Conservation (phyloP, 1,140 invertebrate species). For the Drosophila trapezifrons region DNA sequence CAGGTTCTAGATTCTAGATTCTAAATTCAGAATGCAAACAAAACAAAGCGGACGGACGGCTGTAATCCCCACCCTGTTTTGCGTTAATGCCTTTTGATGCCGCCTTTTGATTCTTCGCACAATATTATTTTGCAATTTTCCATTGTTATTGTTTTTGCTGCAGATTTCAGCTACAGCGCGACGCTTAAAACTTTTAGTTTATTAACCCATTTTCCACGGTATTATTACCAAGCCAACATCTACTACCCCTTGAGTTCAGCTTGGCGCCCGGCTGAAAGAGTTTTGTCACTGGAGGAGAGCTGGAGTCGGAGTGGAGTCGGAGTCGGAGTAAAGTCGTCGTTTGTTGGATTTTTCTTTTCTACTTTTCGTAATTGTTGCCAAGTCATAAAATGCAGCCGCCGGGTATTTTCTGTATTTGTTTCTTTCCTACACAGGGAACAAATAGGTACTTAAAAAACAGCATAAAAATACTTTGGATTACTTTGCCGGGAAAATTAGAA, state of each 20-base stretch:
- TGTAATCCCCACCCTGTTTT: slow-evolving; percentile 38
- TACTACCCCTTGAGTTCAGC: slow-evolving; percentile 3
- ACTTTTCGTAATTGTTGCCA: slow-evolving; percentile 54
- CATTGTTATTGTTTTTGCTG: slow-evolving; percentile 32
- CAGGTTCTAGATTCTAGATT: not conserved
- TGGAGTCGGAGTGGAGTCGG: too few relatives aligned
- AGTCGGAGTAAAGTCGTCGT: slow-evolving; percentile 10
- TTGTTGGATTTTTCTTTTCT: slow-evolving; percentile 39
- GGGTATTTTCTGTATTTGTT: slow-evolving; percentile 49
- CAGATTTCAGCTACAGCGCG: slow-evolving; percentile 11
- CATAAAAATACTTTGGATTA: not conserved
- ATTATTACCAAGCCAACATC: slow-evolving; percentile 34
- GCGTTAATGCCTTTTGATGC: slow-evolving; percentile 18
- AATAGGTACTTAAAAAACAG: slow-evolving; percentile 12
- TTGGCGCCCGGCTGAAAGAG: slow-evolving; percentile 22
- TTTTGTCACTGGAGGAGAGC: slow-evolving; percentile 30
- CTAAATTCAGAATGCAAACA: slow-evolving; percentile 11
- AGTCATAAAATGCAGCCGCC: slow-evolving; percentile 54
- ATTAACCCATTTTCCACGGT: slow-evolving; percentile 76
- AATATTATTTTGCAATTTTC: slow-evolving; percentile 69
- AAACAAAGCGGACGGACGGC: slow-evolving; percentile 4
- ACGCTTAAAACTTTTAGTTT: slow-evolving; percentile 49
- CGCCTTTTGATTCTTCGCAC: slow-evolving; percentile 50
- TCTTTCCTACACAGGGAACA: slow-evolving; percentile 22
- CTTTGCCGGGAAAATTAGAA: not conserved